A percentile compares a stretch with the other conserved stretches of the same genome.
Conservation (phyloP, 2,797 vertebrate genomes). For the Sus cebifrons region DNA sequence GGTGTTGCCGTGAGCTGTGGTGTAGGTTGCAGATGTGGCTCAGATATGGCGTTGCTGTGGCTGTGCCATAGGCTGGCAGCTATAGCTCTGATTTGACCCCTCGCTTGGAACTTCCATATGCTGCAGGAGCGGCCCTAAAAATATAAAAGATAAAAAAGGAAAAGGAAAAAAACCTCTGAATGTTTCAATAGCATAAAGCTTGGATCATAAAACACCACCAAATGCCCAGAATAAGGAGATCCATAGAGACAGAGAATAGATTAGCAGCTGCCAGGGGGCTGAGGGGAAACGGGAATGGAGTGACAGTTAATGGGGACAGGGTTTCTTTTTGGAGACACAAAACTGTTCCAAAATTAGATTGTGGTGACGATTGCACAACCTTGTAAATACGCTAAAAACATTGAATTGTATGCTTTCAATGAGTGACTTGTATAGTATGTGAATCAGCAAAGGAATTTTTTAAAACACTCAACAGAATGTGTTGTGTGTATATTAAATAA, state of each 20-base stretch:
- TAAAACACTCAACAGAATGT: neutral
- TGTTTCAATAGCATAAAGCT: constrained; percentile 12
- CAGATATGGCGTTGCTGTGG: too few relatives aligned
- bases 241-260: neutral
- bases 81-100: too few relatives aligned
- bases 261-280: neutral
- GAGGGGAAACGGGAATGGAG: neutral
- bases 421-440: neutral
- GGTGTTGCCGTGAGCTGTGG: too few relatives aligned
- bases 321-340: constrained; percentile 33
- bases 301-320: neutral
- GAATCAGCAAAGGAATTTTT: neutral
- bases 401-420: neutral
- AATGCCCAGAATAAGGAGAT: neutral
- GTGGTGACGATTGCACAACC: neutral
- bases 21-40: too few relatives aligned
- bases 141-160: too few relatives aligned
- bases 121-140: too few relatives aligned
- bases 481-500: neutral
- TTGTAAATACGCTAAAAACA: neutral
- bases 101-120: too few relatives aligned
- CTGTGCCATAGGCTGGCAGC: too few relatives aligned
- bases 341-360: neutral
- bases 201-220: neutral
- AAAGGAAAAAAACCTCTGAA: neutral